Evolutionary conservation across 2,113 vertebrate genomes (phyloP).

Genomic region (Fulica atra): DNA sequence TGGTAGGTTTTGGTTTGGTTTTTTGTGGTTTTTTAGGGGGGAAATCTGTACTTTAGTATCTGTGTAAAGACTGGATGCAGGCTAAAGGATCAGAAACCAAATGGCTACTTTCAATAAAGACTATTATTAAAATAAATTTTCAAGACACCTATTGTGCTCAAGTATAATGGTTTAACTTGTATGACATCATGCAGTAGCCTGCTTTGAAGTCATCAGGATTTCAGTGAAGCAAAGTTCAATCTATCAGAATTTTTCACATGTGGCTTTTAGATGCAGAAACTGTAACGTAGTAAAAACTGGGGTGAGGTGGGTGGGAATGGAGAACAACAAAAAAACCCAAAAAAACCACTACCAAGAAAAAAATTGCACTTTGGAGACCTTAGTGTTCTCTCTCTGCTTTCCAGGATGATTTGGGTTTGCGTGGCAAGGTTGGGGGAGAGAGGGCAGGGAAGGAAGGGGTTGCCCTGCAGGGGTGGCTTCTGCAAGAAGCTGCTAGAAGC

Average conservation of each 20-base stretch:
- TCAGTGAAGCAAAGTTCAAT: background rate
- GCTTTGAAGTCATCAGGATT: background rate
- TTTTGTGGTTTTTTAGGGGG: background rate
- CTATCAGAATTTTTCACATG: background rate
- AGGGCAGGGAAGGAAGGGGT: too few relatives aligned
- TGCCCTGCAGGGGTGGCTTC: too few relatives aligned
- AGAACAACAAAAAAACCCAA: background rate
- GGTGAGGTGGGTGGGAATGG: rapidly evolving
- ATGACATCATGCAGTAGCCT: background rate
- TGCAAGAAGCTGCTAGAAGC: too few relatives aligned
- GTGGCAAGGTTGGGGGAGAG: too few relatives aligned
- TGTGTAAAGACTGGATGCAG: background rate
- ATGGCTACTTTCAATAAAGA: background rate
- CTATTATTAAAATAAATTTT: background rate
- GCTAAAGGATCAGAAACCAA: background rate
- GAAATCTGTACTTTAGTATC: background rate
- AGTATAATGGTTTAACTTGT: background rate
- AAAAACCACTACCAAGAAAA: background rate
- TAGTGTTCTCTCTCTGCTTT: background rate
- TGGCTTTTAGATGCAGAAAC: background rate
- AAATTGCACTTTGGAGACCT: background rate
- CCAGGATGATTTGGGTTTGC: background rate
- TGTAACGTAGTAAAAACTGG: background rate
- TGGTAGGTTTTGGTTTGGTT: background rate
- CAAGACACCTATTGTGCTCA: rapidly evolving